phyloP scores from a whole-genome alignment of 2,113 vertebrate genomes.

The Daubentonia madagascariensis region DNA sequence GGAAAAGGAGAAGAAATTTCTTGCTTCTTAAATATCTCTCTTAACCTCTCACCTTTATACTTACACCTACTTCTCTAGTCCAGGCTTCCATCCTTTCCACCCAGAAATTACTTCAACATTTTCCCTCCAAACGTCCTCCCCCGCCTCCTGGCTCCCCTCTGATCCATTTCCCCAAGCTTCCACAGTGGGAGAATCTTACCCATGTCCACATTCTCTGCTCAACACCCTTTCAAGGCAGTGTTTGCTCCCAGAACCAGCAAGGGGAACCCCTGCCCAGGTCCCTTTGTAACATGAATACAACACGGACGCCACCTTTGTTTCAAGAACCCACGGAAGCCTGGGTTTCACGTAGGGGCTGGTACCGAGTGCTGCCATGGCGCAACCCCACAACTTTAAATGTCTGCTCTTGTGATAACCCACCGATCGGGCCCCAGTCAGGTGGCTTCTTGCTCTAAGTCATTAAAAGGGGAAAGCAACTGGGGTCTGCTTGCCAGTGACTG shows the following conservation, averaged over 20 bases:
- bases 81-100: background rate
- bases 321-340: background rate
- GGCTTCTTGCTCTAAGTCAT: background rate
- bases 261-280: background rate
- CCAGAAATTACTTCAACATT: background rate
- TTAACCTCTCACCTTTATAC: background rate
- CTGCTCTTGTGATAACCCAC: background rate
- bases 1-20: background rate
- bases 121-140: background rate
- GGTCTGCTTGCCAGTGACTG: background rate
- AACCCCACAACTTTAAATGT: background rate
- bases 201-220: background rate
- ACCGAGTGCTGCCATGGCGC: fast-evolving
- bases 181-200: background rate
- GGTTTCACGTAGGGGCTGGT: background rate
- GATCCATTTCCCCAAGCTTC: background rate
- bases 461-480: background rate
- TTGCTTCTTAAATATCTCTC: background rate
- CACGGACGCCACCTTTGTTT: fast-evolving
- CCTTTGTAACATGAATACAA: fast-evolving
- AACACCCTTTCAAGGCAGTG: fast-evolving
- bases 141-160: background rate
- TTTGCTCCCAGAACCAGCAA: background rate
- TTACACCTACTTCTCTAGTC: background rate
- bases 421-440: fast-evolving